Base-by-base conservation (phyloP, 2,888 invertebrate species). In the Dastarcus helophoroides region DNA sequence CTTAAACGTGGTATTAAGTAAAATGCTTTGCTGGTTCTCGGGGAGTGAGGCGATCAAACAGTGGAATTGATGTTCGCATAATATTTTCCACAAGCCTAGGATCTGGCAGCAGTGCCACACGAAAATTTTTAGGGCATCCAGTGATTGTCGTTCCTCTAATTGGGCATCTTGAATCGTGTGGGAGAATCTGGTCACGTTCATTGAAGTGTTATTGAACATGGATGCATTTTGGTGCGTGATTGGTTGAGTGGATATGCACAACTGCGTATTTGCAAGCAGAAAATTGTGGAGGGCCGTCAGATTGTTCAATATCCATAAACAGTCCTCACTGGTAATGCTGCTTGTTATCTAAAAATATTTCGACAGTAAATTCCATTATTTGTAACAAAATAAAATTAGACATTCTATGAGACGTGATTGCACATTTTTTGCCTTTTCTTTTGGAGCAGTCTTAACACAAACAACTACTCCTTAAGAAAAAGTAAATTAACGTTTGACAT, bases 11-110 rank as follows among this genome's bases (percentile, higher is more conserved):
- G 73, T 75, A 3, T 72, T 72, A 41, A 70, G 65, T 27, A 79
- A 56, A 11, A 73, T 65, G 45, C 64, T 68, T 44, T 78, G 76
- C 35, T 78, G 73, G 26, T 74, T 76, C 24, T 73, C 71, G 0
- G 76, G 71, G 16, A 88, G 56, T 42, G 75, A 72, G 32, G 69
- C 74, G 4, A 81, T 74, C 22, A 90, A 71, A 23, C 80, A 69
- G 51, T 86, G 83, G 54, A 95, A 81, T 54, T 90, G 88, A 60
- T 95, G 93, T 51, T 91, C 89, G 48, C 82, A 83, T 3, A 95
- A 65, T 31, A 95, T 79, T 55, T 84, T 84, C 93, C 95, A 94
- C 24, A 98, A 65, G 9, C 85, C 84, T 27, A 98, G 65, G 46
- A 93, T 84, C 66, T 97, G 94, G 53, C 85, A 80, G 2, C 83